These are phyloP conservation scores for Noctuana brunneofusca DNA, from an alignment of 2,888 invertebrate species.

Conservation along the genomic window DNA sequence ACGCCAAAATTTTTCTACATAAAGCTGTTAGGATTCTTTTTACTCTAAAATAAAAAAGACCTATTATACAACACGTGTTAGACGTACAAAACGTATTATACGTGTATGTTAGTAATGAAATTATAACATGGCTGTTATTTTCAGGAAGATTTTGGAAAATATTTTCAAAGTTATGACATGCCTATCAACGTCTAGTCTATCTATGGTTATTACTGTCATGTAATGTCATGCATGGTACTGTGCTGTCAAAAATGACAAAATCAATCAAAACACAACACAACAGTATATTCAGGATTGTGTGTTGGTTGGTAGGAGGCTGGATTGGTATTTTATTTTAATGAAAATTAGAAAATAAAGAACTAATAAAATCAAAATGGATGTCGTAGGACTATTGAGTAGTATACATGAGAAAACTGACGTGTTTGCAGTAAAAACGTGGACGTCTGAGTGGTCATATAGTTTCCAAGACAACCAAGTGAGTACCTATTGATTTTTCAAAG, in stretches of 20 bases:
- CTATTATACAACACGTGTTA: no score
- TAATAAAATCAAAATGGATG: slow-evolving; percentile 62
- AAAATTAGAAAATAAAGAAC: slow-evolving; percentile 26
- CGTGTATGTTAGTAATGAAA: no score
- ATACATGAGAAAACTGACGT: slow-evolving; percentile 74
- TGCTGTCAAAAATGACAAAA: slow-evolving; percentile 15
- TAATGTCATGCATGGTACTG: no score
- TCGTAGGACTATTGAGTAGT: slow-evolving; percentile 72
- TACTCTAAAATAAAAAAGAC: no score
- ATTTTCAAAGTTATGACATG: slow-evolving; percentile 7
- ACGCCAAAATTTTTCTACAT: no score
- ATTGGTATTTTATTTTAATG: slow-evolving; percentile 19
- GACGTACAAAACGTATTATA: no score
- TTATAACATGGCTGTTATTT: not conserved
- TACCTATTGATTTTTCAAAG: slow-evolving; percentile 47
- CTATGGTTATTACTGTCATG: not conserved
- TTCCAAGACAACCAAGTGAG: slow-evolving; percentile 78
- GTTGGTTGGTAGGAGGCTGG: slow-evolving; percentile 4
- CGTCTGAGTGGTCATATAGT: slow-evolving; percentile 74
- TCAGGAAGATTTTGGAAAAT: not conserved
- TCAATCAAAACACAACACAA: no score
- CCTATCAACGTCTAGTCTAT: no score
- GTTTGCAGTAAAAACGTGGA: slow-evolving; percentile 79
- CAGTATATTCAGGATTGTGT: slow-evolving; percentile 18
- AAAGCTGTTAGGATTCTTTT: no score